Percentiles rank a stretch among this genome's conserved stretches.
These are phyloP conservation scores for Struthidea cinerea DNA, from an alignment of 2,113 vertebrate genomes.

Conservation along the genomic window DNA sequence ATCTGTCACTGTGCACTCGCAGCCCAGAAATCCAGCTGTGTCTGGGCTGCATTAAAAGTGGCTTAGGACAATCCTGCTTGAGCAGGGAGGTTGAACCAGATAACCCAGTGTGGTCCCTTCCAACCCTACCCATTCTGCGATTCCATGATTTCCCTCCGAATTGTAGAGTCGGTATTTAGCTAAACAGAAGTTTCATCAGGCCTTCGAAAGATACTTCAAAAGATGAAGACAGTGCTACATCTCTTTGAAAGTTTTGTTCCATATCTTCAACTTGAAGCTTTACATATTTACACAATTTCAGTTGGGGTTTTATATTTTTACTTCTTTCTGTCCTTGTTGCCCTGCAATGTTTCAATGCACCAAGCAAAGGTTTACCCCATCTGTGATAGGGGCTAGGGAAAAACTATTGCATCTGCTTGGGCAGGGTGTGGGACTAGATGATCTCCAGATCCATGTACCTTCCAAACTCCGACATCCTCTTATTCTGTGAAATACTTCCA, in stretches of 20 bases:
- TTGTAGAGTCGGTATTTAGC: neutral
- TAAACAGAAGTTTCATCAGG: neutral
- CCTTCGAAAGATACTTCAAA: neutral
- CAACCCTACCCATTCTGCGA: neutral
- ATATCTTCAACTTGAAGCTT: neutral
- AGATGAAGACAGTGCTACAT: neutral
- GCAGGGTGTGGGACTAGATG: neutral
- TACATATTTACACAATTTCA: neutral
- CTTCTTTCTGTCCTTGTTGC: neutral
- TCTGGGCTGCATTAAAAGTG: neutral
- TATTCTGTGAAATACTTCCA: neutral
- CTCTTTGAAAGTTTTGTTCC: neutral
- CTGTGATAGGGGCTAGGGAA: neutral
- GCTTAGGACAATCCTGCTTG: accelerated
- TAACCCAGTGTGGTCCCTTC: neutral
- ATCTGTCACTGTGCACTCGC: too few relatives aligned
- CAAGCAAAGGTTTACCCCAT: neutral
- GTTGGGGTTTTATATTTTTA: neutral
- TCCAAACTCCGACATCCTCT: neutral
- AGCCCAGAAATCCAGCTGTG: neutral
- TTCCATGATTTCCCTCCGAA: neutral
- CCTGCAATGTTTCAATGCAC: neutral
- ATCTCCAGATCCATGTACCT: neutral
- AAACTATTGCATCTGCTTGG: neutral
- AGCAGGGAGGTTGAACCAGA: neutral